These are phyloP conservation scores for Exocentrus adspersus DNA, from an alignment of 2,888 invertebrate genomes.

Conservation along the genomic window DNA sequence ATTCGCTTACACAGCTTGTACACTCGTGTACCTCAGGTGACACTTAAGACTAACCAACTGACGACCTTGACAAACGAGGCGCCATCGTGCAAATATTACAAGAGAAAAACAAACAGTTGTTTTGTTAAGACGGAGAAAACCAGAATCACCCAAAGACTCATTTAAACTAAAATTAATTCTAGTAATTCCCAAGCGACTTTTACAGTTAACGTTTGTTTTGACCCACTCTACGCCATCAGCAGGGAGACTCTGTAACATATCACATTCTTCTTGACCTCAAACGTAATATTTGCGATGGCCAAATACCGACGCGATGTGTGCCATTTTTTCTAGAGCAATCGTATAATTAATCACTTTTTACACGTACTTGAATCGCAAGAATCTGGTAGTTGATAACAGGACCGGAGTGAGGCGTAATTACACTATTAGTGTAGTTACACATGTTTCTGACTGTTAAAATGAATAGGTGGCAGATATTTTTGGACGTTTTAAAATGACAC, in stretches of 20 bases:
- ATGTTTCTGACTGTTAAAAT: too few relatives aligned
- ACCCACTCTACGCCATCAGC: background rate
- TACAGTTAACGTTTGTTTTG: background rate
- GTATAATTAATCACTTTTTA: conserved; percentile 13
- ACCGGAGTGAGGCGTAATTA: too few relatives aligned
- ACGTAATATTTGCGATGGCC: conserved; percentile 7
- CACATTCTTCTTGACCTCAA: background rate
- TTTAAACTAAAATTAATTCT: conserved; percentile 4
- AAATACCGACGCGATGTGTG: conserved; percentile 4
- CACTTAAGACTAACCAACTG: background rate
- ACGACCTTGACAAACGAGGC: conserved; percentile 8
- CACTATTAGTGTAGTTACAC: too few relatives aligned
- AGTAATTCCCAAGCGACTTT: background rate
- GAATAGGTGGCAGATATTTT: too few relatives aligned
- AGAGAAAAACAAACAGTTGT: conserved; percentile 1
- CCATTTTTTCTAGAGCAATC: background rate
- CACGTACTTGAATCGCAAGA: conserved; percentile 5
- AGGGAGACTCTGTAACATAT: background rate
- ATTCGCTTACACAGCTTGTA: background rate
- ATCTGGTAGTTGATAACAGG: background rate
- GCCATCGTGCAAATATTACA: conserved; percentile 10
- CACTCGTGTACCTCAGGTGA: background rate
- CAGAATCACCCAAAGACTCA: background rate
- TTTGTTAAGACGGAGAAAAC: background rate
- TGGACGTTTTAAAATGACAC: too few relatives aligned